phyloP scores from a whole-genome alignment of 2,113 vertebrate species.

The Triplophysa rosa region DNA sequence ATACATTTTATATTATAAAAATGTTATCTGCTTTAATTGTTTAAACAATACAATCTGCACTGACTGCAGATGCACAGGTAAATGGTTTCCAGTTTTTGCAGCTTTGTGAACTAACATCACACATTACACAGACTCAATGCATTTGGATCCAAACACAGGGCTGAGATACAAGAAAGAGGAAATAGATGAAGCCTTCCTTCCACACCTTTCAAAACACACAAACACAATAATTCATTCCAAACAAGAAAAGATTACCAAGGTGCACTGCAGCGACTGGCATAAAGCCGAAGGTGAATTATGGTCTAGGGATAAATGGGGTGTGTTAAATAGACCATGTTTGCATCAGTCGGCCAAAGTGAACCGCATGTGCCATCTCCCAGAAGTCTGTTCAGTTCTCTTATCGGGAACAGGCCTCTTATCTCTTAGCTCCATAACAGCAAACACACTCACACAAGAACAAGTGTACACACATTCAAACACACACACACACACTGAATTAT shows the following conservation, averaged over 20 bases:
- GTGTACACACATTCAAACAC: constrained; percentile 53
- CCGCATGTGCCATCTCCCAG: constrained; percentile 55
- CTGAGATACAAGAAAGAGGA: neutral
- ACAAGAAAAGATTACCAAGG: constrained; percentile 45
- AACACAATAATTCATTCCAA: constrained; percentile 35
- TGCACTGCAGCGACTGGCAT: constrained; percentile 36
- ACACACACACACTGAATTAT: constrained; percentile 60
- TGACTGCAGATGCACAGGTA: neutral
- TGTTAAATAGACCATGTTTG: constrained; percentile 49
- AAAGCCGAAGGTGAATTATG: constrained; percentile 40
- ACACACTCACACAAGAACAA: constrained; percentile 25
- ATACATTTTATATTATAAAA: no score
- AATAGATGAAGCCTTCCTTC: constrained; percentile 5
- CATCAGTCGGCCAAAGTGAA: constrained; percentile 52
- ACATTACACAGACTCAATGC: neutral
- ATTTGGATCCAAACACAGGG: neutral
- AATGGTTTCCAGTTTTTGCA: neutral
- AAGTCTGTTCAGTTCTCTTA: constrained; percentile 62
- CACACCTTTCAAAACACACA: constrained; percentile 25
- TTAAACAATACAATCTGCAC: neutral
- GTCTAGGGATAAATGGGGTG: constrained; percentile 40
- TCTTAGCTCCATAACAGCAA: constrained; percentile 37
- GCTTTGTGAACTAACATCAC: neutral
- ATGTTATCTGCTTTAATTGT: no score
- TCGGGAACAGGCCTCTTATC: constrained; percentile 67